Evolutionary conservation across 1,140 invertebrate genomes (phyloP).

Genomic region (Phortica variegata): DNA sequence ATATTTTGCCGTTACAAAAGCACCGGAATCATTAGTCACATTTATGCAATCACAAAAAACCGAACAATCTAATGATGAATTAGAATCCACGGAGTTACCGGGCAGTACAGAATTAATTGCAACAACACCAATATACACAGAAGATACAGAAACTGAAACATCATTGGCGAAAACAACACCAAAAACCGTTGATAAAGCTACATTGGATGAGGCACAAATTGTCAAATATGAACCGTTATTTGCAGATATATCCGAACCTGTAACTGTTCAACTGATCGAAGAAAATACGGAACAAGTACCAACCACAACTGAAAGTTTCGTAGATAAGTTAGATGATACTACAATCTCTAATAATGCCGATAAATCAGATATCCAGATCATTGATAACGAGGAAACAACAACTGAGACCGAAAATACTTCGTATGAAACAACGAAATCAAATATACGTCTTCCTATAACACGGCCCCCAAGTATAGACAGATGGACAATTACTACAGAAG

Average conservation of each 20-base stretch:
- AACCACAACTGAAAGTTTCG: conserved; percentile 13
- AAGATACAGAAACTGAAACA: conserved; percentile 13
- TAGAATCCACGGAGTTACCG: conserved; percentile 40
- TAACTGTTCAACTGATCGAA: conserved; percentile 14
- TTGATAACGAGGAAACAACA: conserved; percentile 6
- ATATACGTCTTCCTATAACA: conserved; percentile 27
- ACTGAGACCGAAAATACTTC: background rate
- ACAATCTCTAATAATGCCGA: background rate
- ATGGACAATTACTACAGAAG: conserved; percentile 20
- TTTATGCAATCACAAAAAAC: conserved; percentile 10
- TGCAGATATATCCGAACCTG: conserved; percentile 24
- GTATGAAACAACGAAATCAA: conserved; percentile 25
- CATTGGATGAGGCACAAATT: conserved; percentile 14
- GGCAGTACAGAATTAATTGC: conserved; percentile 25
- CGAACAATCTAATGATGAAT: conserved; percentile 13
- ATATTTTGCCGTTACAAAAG: conserved; percentile 28
- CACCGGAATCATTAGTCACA: conserved; percentile 4
- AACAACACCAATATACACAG: conserved; percentile 33
- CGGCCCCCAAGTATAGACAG: conserved; percentile 5
- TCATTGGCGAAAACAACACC: conserved; percentile 19
- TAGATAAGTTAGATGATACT: too few species aligned
- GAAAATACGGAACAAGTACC: conserved; percentile 7
- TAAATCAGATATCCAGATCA: background rate
- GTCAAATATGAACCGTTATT: conserved; percentile 29
- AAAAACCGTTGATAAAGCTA: conserved; percentile 7